phyloP scores from a whole-genome alignment of 1,140 invertebrate species.

The Bombus ignitus region DNA sequence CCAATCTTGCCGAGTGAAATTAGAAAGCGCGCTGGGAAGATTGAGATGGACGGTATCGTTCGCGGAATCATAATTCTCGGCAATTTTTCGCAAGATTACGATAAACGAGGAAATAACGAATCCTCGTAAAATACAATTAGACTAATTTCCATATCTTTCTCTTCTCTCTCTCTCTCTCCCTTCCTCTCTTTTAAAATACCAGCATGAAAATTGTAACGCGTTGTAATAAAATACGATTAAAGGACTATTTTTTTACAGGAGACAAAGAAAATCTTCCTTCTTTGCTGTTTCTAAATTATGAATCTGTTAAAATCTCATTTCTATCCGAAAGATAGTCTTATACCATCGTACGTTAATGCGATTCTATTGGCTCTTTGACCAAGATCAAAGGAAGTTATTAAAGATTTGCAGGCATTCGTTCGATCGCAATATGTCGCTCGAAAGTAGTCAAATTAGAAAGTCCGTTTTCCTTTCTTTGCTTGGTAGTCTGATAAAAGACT shows the following conservation, averaged over 20 bases:
- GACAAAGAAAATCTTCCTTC: not conserved
- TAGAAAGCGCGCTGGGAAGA: conserved; percentile 46
- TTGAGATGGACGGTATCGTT: conserved; percentile 33
- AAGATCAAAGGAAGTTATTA: not conserved
- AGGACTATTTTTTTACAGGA: not conserved
- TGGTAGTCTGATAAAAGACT: conserved; percentile 57
- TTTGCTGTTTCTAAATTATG: not conserved
- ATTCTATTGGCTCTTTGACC: not conserved
- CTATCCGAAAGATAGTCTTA: too few relatives aligned
- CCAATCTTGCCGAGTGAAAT: conserved; percentile 50
- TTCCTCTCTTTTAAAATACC: too few relatives aligned
- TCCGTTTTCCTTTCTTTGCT: conserved; percentile 45
- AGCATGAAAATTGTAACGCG: too few relatives aligned
- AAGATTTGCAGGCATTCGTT: not conserved
- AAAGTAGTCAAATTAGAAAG: conserved; percentile 25
- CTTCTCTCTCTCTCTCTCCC: not conserved
- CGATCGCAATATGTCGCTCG: not conserved
- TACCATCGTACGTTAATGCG: not conserved
- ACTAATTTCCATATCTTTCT: not conserved
- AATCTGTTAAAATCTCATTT: not conserved
- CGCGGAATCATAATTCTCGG: conserved; percentile 21
- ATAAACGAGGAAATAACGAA: conserved; percentile 2
- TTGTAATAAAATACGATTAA: too few relatives aligned
- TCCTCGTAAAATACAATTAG: not conserved
- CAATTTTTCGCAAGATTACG: not conserved